Conservation (phyloP, 2,113 vertebrate genomes). For the Sula dactylatra region DNA sequence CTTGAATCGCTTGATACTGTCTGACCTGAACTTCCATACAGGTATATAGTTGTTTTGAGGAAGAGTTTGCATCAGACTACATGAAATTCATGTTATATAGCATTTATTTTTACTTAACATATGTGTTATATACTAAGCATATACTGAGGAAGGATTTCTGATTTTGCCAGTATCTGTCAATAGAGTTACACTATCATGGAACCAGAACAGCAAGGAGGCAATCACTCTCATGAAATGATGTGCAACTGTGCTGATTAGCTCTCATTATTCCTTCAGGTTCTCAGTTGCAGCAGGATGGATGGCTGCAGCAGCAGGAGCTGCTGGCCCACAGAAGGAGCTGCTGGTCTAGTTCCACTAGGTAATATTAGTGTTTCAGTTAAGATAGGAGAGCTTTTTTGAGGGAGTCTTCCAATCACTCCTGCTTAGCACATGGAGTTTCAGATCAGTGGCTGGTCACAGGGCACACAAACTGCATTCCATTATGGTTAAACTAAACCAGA, state of each 20-base stretch:
- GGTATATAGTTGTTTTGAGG: not conserved
- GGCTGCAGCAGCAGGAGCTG: not conserved
- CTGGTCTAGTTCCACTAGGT: not conserved
- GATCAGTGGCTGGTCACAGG: not conserved
- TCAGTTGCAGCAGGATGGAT: not conserved
- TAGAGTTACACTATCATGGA: not conserved
- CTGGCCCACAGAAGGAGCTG: not conserved
- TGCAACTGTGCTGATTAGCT: not conserved
- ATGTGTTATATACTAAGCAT: not conserved
- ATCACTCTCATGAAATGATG: not conserved
- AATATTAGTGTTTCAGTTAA: not conserved
- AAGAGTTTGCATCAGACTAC: not conserved
- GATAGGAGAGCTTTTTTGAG: not conserved
- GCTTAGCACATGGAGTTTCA: not conserved
- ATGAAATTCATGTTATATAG: not conserved
- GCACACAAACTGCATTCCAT: not conserved
- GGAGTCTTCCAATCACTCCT: not conserved
- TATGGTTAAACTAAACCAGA: not conserved
- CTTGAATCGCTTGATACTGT: not conserved
- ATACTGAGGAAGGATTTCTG: not conserved
- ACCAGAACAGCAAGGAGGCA: not conserved
- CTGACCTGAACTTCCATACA: not conserved
- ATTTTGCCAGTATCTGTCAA: not conserved
- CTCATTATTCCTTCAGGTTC: not conserved
- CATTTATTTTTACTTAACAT: not conserved